Percentiles rank a stretch among this genome's conserved stretches.
Conservation (phyloP, 2,888 invertebrate species). For the Minunthozetes semirufus region DNA sequence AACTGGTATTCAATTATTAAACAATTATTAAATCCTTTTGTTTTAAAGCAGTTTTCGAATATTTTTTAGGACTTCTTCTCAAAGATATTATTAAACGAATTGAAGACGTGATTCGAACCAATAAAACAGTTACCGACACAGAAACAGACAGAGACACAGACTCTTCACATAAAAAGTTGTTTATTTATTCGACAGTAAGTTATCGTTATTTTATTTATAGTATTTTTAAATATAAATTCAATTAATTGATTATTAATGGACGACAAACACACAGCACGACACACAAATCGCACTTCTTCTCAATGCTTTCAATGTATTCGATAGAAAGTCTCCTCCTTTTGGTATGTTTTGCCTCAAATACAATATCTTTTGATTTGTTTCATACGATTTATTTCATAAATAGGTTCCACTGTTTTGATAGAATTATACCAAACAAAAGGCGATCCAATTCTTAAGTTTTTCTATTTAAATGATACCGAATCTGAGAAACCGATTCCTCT, state of each 20-base stretch:
- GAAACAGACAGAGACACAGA: no score
- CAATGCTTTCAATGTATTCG: slow-evolving; percentile 33
- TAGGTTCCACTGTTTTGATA: slow-evolving; percentile 35
- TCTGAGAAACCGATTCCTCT: slow-evolving; percentile 22
- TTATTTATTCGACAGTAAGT: slow-evolving; percentile 37
- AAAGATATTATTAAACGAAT: slow-evolving; percentile 16
- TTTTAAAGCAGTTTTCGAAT: neutral
- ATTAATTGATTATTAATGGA: neutral
- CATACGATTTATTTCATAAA: neutral
- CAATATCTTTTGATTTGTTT: neutral
- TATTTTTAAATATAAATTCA: neutral
- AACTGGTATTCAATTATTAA: neutral
- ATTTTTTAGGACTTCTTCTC: slow-evolving; percentile 24
- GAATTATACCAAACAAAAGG: slow-evolving; percentile 21
- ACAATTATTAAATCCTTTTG: neutral
- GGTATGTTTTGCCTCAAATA: slow-evolving; percentile 2
- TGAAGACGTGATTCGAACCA: neutral
- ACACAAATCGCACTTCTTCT: slow-evolving; percentile 31
- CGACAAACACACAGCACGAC: slow-evolving; percentile 27
- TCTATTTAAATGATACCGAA: slow-evolving; percentile 37
- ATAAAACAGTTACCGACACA: neutral
- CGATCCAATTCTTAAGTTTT: neutral
- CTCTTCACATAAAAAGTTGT: slow-evolving; percentile 11
- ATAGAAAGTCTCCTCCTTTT: slow-evolving; percentile 31
- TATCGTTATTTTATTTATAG: neutral